Conservation (phyloP, 2,888 invertebrate genomes). For the Scaptomyza tumidula region DNA sequence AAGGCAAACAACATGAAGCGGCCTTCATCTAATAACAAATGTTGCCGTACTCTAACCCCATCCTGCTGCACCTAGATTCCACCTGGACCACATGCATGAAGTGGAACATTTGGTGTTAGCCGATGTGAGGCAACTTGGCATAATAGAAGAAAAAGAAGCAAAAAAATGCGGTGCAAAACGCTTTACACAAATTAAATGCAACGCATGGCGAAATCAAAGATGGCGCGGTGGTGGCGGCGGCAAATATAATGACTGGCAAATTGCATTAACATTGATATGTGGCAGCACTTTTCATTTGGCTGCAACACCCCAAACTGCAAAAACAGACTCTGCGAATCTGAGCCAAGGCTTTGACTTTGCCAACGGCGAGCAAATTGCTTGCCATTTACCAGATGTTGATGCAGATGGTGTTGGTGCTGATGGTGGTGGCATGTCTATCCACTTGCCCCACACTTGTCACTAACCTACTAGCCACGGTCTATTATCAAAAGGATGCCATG, state of each 20-base stretch:
- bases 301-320: slow-evolving; percentile 19
- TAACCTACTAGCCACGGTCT: neutral
- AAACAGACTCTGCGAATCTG: neutral
- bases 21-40: slow-evolving; percentile 49
- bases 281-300: slow-evolving; percentile 40
- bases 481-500: neutral
- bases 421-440: slow-evolving; percentile 5
- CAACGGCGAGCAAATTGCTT: slow-evolving; percentile 16
- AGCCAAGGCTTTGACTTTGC: slow-evolving; percentile 47
- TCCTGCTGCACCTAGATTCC: slow-evolving; percentile 7
- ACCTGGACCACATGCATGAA: slow-evolving; percentile 15
- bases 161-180: slow-evolving; percentile 44
- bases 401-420: neutral
- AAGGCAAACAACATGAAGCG: slow-evolving; percentile 40
- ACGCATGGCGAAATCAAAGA: slow-evolving; percentile 25
- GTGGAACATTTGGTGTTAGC: neutral
- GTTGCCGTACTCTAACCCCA: neutral
- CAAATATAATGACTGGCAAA: slow-evolving; percentile 55
- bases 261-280: slow-evolving; percentile 54
- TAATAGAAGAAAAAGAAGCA: slow-evolving; percentile 22
- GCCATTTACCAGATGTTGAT: slow-evolving; percentile 7
- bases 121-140: slow-evolving; percentile 7
- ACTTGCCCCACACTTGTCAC: neutral
- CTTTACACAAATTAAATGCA: slow-evolving; percentile 64
- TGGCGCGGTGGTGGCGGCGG: neutral